Evolutionary conservation across 35 echinoderm and acorn worm genomes (phyloP), one percentile per base, ranked within the genome.

Genomic region (Heliocidaris tuberculata): DNA sequence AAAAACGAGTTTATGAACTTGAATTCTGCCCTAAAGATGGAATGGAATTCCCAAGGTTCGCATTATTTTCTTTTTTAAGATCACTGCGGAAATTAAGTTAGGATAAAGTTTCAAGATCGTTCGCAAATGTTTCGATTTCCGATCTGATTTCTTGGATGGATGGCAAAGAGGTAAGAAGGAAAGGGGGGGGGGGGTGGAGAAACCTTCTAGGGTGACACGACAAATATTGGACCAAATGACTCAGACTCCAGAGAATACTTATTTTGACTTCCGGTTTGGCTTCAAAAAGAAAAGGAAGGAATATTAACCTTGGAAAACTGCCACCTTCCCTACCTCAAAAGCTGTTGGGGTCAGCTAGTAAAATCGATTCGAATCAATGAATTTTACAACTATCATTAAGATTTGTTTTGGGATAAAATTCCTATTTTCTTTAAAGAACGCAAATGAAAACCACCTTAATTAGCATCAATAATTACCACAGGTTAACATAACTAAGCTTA

Each of bases 41-140:
- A 78, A 78, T n/a, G 27, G 65, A 78, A 78, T 78, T 78, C 65
- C 65, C 65, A 78, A 78, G 65, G 65, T 78, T 42, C 21, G 65
- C 47, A 32, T 48, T 89, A 89, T 32, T 89, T 89, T 89, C 87
- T 89, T 89, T 89, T 89, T 89, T 89, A 5, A 89, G 31, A 32
- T 32, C 87, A 47, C 47, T 32, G 11, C 87, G 87, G 87, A 89
- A 89, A 89, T 89, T 89, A 48, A 89, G 87, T 89, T 89, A 89
- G 87, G 87, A 32, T 89, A 32, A 89, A 89, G 47, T 89, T 89
- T 89, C 47, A 48, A 89, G 87, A 89, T 89, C 87, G 31, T 42
- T 48, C 31, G 12, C 31, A 47, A 89, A 32, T 89, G 87, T 89
- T 89, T 89, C 87, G 31, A 48, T 89, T 89, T 89, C 87, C 87